phyloP scores from a whole-genome alignment of 1,140 invertebrate species.

The Apis dorsata region DNA sequence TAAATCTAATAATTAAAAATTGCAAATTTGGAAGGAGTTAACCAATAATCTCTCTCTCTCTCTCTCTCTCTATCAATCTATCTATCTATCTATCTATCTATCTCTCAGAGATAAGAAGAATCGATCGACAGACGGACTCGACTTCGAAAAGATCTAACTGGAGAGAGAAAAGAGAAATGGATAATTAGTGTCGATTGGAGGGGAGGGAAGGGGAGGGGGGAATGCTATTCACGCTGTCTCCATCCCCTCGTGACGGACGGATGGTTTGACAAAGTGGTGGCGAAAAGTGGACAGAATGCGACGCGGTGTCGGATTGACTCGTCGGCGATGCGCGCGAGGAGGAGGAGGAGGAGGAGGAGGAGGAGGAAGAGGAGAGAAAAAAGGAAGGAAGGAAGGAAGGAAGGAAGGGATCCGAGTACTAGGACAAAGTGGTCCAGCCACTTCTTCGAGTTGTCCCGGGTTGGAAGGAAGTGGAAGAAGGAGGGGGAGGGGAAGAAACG shows the following conservation, averaged over 20 bases:
- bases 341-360: no score
- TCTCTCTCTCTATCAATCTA: no score
- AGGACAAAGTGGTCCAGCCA: slow-evolving; percentile 78
- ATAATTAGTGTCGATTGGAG: background rate
- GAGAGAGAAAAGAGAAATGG: background rate
- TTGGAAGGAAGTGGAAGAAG: background rate
- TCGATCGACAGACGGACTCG: no score
- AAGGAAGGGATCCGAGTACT: slow-evolving; percentile 46
- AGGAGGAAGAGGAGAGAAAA: no score
- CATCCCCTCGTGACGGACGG: slow-evolving; percentile 11
- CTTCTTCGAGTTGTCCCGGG: slow-evolving; percentile 71
- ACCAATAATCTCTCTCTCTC: no score
- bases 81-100: no score
- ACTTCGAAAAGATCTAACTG: no score
- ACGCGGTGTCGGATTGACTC: slow-evolving; percentile 77
- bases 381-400: slow-evolving; percentile 1
- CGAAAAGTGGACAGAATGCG: slow-evolving; percentile 71
- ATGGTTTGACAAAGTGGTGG: slow-evolving; percentile 61
- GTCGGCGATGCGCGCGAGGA: slow-evolving; percentile 68
- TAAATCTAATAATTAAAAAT: no score
- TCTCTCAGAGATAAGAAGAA: no score
- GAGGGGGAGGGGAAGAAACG: slow-evolving; percentile 15
- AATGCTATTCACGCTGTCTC: background rate
- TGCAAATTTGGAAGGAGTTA: no score
- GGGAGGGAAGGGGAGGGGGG: no score